Evolutionary conservation across 2,888 invertebrate genomes (phyloP).

Genomic region (Phytoseiulus persimilis): DNA sequence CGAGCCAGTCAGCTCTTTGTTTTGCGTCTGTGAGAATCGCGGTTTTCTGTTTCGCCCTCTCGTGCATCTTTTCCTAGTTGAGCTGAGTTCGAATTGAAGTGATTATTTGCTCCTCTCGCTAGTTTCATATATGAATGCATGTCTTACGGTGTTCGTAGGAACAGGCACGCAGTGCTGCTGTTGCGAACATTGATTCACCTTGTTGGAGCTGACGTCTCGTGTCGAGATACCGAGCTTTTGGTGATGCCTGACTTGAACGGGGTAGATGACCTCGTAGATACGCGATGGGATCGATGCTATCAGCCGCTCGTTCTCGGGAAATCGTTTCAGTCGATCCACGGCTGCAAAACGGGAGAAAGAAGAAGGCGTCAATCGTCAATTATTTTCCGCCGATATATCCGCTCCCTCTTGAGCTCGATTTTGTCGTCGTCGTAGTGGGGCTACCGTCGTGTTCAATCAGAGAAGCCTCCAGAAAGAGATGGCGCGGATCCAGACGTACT

Average conservation of each 20-base stretch:
- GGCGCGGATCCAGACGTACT: too few relatives aligned
- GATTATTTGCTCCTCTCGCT: background rate
- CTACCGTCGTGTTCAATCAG: too few relatives aligned
- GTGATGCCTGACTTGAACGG: slow-evolving; percentile 84
- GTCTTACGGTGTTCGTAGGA: background rate
- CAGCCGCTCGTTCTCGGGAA: slow-evolving; percentile 82
- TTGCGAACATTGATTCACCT: slow-evolving; percentile 44
- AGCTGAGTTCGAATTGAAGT: too few relatives aligned
- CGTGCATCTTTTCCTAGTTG: background rate
- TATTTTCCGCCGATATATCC: background rate
- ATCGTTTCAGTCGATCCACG: slow-evolving; percentile 79
- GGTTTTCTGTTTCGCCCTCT: background rate
- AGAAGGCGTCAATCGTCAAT: slow-evolving; percentile 11
- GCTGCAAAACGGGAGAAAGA: slow-evolving; percentile 57
- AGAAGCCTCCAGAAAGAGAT: too few relatives aligned
- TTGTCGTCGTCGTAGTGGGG: background rate
- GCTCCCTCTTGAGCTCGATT: background rate
- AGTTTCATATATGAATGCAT: background rate
- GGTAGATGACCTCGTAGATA: slow-evolving; percentile 88
- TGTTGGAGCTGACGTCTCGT: slow-evolving; percentile 58
- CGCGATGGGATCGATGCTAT: slow-evolving; percentile 81
- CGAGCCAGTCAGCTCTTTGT: too few relatives aligned
- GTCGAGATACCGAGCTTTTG: slow-evolving; percentile 93
- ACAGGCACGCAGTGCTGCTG: slow-evolving; percentile 5
- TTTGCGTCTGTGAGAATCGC: too few relatives aligned